Percentiles rank a stretch among this genome's conserved stretches.
These are phyloP conservation scores for Therioaphis trifolii DNA, from an alignment of 2,888 invertebrate genomes.

Conservation along the genomic window DNA sequence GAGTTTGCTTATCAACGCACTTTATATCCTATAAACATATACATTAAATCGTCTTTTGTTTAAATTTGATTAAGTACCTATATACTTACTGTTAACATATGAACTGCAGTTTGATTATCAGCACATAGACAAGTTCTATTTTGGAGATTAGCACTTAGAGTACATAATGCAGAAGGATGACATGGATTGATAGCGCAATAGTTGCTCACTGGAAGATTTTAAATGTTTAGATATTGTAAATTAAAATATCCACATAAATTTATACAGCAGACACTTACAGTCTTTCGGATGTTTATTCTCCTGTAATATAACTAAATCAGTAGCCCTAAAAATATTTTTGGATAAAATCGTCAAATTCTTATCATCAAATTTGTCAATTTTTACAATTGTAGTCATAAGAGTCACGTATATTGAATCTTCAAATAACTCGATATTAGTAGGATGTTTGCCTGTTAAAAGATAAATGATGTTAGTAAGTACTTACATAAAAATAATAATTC, in stretches of 20 bases:
- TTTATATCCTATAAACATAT: constrained; percentile 37
- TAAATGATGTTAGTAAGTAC: too few species aligned
- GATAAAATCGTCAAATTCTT: constrained; percentile 69
- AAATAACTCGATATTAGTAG: constrained; percentile 80
- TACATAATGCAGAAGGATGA: constrained; percentile 75
- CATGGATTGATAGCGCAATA: constrained; percentile 75
- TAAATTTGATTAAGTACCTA: neutral
- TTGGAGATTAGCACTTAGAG: constrained; percentile 64
- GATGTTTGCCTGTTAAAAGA: constrained; percentile 72
- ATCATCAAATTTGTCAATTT: constrained; percentile 71
- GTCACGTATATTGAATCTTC: constrained; percentile 79
- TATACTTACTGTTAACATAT: constrained; percentile 36
- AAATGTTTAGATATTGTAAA: constrained; percentile 66
- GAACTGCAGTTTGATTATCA: constrained; percentile 68
- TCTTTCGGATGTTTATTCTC: constrained; percentile 72
- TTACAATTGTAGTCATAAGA: constrained; percentile 71
- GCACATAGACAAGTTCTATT: constrained; percentile 72
- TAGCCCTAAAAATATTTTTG: constrained; percentile 72
- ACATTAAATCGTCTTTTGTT: constrained; percentile 2
- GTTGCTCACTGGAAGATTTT: constrained; percentile 71
- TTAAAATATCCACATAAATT: constrained; percentile 49
- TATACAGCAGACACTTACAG: constrained; percentile 28
- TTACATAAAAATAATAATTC: neutral
- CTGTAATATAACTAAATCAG: constrained; percentile 78
- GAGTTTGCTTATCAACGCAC: constrained; percentile 29